Evolutionary conservation across 92 coral and sea anemone species (phyloP).

Genomic region (Blastomussa wellsi): DNA sequence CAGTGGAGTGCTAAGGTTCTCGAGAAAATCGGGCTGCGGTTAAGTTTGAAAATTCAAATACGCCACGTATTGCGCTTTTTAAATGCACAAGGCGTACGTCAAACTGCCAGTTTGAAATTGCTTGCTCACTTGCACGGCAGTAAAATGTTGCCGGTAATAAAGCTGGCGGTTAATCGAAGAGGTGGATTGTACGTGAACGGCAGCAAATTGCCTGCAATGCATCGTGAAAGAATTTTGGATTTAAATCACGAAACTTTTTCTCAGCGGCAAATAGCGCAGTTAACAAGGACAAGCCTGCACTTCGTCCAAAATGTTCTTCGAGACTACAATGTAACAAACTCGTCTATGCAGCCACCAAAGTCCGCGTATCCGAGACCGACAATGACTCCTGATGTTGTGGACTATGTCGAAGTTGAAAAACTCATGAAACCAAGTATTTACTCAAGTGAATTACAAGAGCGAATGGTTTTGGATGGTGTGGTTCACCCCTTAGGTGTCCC

Average conservation of each 20-base stretch:
- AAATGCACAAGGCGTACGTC: too few relatives aligned
- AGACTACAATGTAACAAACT: constrained; percentile 33
- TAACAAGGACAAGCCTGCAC: constrained; percentile 32
- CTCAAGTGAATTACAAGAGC: constrained; percentile 10
- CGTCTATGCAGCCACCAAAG: constrained; percentile 5
- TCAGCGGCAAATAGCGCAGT: constrained; percentile 23
- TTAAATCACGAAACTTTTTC: constrained; percentile 4
- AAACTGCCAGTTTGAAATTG: too few relatives aligned
- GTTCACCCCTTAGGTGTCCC: constrained; percentile 44
- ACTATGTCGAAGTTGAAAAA: constrained; percentile 29
- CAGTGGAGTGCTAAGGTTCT: too few relatives aligned
- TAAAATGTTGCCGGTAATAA: neutral
- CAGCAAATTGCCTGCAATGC: neutral
- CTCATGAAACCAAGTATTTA: constrained; percentile 37
- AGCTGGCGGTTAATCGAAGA: neutral
- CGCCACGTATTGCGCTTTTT: too few relatives aligned
- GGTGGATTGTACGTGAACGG: constrained; percentile 41
- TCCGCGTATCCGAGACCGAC: too few relatives aligned
- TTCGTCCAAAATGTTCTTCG: constrained; percentile 42
- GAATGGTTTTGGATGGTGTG: constrained; percentile 39
- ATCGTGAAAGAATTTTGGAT: constrained; percentile 35
- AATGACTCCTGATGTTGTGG: constrained; percentile 34
- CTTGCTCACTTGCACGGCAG: too few relatives aligned
- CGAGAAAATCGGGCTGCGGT: too few relatives aligned
- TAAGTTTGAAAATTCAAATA: too few relatives aligned